Evolutionary conservation across 1,140 invertebrate species (phyloP).

Genomic region (Polypedilum vanderplanki): DNA sequence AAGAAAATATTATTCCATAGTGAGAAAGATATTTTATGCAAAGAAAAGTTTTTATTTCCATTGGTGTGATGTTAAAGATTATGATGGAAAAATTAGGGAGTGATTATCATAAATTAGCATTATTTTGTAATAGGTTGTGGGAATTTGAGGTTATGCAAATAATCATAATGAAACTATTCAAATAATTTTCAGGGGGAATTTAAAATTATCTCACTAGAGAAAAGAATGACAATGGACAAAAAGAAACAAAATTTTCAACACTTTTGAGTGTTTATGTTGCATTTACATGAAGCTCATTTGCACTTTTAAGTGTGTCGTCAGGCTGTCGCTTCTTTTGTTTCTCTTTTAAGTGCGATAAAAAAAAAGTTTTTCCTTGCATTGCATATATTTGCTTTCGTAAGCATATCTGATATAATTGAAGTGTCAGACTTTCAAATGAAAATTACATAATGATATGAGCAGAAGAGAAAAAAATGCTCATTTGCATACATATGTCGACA

Average conservation of each 20-base stretch:
- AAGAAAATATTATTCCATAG: too few species aligned
- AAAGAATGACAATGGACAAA: background rate
- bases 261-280: background rate
- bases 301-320: conserved; percentile 9
- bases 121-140: too few species aligned
- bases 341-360: too few species aligned
- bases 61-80: too few species aligned
- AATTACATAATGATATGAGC: conserved; percentile 9
- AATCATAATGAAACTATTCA: too few species aligned
- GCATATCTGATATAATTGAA: conserved; percentile 19
- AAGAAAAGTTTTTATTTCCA: too few species aligned
- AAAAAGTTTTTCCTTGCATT: background rate
- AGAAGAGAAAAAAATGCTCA: background rate
- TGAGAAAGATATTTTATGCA: too few species aligned
- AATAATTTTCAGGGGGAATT: too few species aligned
- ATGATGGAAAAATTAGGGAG: too few species aligned
- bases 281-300: conserved; percentile 6
- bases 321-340: background rate
- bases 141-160: too few species aligned
- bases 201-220: too few species aligned
- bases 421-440: conserved; percentile 18
- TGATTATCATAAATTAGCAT: too few species aligned
- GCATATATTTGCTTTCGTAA: background rate
- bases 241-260: background rate
- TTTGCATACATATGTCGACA: conserved; percentile 12